phyloP scores from a whole-genome alignment of 2,113 vertebrate genomes.

The Ceyx margarethae region DNA sequence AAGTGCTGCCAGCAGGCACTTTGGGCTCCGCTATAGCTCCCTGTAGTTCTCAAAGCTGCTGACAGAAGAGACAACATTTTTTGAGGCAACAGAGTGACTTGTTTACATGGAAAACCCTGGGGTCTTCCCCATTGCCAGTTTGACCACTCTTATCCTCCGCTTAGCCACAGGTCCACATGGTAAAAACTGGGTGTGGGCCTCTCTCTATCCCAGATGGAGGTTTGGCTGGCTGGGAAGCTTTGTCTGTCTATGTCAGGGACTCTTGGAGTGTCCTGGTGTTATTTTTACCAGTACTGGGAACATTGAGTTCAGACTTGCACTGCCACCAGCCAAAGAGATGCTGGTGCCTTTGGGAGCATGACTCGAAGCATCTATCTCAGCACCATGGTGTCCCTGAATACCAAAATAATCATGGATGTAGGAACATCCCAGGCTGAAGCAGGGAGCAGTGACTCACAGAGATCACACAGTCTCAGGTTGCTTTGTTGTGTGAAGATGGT shows the following conservation, averaged over 20 bases:
- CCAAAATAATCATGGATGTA: background rate
- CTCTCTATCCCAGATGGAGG: background rate
- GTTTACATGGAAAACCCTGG: background rate
- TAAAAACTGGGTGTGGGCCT: background rate
- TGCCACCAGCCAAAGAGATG: background rate
- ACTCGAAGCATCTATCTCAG: background rate
- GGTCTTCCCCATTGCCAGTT: background rate
- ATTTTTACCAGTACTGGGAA: slow-evolving; percentile 18
- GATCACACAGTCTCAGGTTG: background rate
- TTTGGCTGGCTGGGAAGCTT: background rate
- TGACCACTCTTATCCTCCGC: background rate
- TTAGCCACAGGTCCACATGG: background rate
- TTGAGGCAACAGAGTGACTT: background rate
- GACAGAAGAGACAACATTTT: background rate
- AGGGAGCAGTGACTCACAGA: background rate
- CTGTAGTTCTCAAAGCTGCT: background rate
- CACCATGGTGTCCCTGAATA: background rate
- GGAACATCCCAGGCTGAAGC: background rate
- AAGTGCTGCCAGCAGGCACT: background rate
- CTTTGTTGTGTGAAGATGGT: background rate
- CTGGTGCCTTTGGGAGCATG: background rate
- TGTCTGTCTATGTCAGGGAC: background rate
- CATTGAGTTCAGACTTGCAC: background rate
- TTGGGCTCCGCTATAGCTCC: background rate
- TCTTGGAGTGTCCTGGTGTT: background rate